Conservation (phyloP, 2,113 vertebrate species). For the Saimiri boliviensis region DNA sequence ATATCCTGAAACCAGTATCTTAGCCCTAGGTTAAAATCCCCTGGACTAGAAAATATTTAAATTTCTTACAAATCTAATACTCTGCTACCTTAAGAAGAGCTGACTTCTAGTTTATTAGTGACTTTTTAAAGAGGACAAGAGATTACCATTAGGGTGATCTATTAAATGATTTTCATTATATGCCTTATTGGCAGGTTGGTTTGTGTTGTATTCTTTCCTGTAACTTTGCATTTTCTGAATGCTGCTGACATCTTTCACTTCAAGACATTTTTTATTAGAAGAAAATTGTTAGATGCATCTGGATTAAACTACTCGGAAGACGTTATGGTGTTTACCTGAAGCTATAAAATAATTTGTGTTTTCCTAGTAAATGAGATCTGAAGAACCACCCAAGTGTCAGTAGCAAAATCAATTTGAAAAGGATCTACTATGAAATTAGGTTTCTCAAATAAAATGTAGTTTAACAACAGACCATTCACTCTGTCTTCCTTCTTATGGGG, state of each 20-base stretch:
- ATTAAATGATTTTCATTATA: not conserved
- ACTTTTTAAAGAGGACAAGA: not conserved
- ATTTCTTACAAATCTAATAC: not conserved
- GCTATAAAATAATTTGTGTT: constrained; percentile 74
- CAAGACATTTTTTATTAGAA: constrained; percentile 33
- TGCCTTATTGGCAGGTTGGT: not conserved
- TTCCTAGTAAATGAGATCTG: constrained; percentile 73
- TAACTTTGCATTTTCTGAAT: not conserved
- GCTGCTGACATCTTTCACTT: not conserved
- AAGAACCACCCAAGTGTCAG: constrained; percentile 67
- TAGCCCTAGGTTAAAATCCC: not conserved
- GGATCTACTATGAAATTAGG: constrained; percentile 74
- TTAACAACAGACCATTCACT: constrained; percentile 75
- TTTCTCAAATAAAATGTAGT: constrained; percentile 74
- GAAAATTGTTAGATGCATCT: constrained; percentile 14
- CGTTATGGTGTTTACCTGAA: constrained; percentile 65
- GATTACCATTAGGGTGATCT: not conserved
- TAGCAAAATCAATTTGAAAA: constrained; percentile 74
- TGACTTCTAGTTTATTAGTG: not conserved
- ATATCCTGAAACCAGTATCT: not conserved
- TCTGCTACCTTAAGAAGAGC: not conserved
- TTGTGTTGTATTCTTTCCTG: not conserved
- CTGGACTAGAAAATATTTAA: not conserved
- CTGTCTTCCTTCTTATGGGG: constrained; percentile 70
- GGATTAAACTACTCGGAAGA: constrained; percentile 51